phyloP scores from a whole-genome alignment of 2,113 vertebrate genomes.

The Rafetus swinhoei region DNA sequence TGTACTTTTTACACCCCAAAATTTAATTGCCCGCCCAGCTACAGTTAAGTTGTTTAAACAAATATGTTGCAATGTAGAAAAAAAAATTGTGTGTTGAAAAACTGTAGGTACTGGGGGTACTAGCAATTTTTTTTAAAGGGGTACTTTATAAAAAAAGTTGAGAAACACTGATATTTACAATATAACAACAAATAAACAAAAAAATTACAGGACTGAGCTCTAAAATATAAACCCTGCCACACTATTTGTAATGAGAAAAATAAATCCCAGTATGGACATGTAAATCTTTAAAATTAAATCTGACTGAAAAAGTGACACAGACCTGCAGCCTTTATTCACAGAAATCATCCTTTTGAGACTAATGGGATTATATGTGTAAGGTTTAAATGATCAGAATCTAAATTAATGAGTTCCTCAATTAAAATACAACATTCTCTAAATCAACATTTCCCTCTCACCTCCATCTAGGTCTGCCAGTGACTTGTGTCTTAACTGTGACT shows the following conservation, averaged over 20 bases:
- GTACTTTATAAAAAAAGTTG: too few species aligned
- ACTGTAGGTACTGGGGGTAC: too few species aligned
- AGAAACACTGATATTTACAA: too few species aligned
- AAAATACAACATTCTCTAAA: neutral
- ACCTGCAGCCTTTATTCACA: neutral
- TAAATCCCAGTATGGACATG: neutral
- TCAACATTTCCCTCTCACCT: neutral
- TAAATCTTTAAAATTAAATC: neutral
- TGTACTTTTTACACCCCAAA: too few species aligned
- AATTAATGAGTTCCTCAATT: neutral
- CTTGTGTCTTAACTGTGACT: neutral
- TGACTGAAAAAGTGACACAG: accelerated
- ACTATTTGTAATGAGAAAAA: neutral
- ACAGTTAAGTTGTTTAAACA: too few species aligned
- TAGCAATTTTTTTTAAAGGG: too few species aligned
- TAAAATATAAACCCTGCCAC: neutral
- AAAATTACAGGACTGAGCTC: neutral
- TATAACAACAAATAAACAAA: neutral
- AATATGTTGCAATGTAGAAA: too few species aligned
- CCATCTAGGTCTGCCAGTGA: accelerated
- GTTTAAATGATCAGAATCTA: accelerated
- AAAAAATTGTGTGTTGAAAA: too few species aligned
- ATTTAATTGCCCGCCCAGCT: too few species aligned
- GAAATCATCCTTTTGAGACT: neutral
- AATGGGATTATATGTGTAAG: neutral